Evolutionary conservation across 1,140 invertebrate genomes (phyloP).

Genomic region (Ericerus pela): DNA sequence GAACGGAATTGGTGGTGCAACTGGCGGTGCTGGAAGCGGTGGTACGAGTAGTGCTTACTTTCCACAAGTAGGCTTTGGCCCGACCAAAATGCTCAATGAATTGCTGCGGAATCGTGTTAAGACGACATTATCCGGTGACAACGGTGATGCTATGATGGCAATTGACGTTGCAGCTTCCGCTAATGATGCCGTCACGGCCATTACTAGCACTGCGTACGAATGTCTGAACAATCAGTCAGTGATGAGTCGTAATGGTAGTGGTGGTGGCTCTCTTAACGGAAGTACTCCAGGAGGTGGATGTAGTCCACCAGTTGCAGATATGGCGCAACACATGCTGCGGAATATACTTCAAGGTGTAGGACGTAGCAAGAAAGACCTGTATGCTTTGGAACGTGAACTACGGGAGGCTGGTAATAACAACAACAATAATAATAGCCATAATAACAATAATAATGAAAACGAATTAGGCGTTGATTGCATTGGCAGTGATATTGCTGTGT

Average conservation of each 20-base stretch:
- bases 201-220: neutral
- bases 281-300: too few species aligned
- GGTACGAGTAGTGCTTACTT: too few species aligned
- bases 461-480: conserved; percentile 11
- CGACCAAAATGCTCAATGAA: conserved; percentile 57
- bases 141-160: conserved; percentile 34
- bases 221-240: conserved; percentile 7
- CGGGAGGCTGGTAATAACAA: conserved; percentile 32
- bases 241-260: neutral
- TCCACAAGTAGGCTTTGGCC: conserved; percentile 61
- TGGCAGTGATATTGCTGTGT: conserved; percentile 37
- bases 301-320: conserved; percentile 14
- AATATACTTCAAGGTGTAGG: conserved; percentile 68
- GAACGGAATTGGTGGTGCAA: conserved; percentile 55
- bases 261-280: neutral
- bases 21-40: too few species aligned
- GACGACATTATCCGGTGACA: conserved; percentile 47
- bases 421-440: conserved; percentile 35
- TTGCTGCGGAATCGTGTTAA: conserved; percentile 55
- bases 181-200: neutral
- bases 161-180: conserved; percentile 26
- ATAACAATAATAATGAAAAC: conserved; percentile 30
- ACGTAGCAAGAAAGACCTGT: conserved; percentile 58
- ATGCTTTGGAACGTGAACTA: conserved; percentile 45
- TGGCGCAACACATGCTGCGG: conserved; percentile 55